phyloP scores from a whole-genome alignment of 1,140 invertebrate species.

The Drosophila sproati region DNA sequence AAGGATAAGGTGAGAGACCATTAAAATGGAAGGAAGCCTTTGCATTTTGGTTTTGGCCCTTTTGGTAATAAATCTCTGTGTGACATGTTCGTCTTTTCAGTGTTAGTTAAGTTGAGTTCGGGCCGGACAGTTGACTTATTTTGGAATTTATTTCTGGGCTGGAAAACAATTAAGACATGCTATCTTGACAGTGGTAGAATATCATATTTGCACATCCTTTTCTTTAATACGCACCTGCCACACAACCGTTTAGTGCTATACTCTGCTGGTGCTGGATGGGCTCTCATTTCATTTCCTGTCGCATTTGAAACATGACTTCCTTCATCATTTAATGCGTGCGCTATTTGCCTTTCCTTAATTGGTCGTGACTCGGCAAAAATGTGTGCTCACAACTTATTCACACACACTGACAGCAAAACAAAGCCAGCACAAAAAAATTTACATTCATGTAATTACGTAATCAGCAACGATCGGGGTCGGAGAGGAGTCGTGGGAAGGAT shows the following conservation, averaged over 20 bases:
- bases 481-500: constrained; percentile 13
- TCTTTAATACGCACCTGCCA: constrained; percentile 24
- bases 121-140: constrained; percentile 20
- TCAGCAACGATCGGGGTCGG: constrained; percentile 27
- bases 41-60: constrained; percentile 44
- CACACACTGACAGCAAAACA: constrained; percentile 26
- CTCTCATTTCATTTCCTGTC: constrained; percentile 41
- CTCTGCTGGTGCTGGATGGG: background rate
- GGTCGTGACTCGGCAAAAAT: constrained; percentile 24
- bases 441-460: constrained; percentile 70
- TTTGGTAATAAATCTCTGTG: constrained; percentile 63
- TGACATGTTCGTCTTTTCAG: constrained; percentile 44
- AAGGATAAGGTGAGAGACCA: constrained; percentile 58
- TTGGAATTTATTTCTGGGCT: constrained; percentile 2
- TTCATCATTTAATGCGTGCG: constrained; percentile 29
- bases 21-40: constrained; percentile 55
- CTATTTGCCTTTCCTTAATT: constrained; percentile 55
- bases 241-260: background rate
- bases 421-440: constrained; percentile 50
- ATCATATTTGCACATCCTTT: constrained; percentile 5
- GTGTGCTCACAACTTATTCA: background rate
- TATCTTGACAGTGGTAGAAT: background rate
- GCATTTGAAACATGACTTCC: constrained; percentile 42
- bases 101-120: constrained; percentile 23
- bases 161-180: background rate